Evolutionary conservation across 2,888 invertebrate species (phyloP), one percentile per base, ranked within the genome.

Genomic region (Eupithecia dodoneata): DNA sequence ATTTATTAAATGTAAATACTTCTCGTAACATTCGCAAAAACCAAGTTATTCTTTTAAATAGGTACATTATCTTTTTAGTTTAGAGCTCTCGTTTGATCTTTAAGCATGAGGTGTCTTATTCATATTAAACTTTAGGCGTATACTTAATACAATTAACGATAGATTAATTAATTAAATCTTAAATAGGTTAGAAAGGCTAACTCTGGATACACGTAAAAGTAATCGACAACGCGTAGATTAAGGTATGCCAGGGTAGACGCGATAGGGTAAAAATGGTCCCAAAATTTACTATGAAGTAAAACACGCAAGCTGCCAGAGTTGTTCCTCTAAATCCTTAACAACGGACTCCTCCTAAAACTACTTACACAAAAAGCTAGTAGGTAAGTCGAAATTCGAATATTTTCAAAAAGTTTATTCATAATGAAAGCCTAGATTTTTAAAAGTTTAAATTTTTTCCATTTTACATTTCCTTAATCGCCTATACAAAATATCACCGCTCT

Each of bases 271-370:
- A 69, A 92, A 89, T 94, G 94, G 94, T 94, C 94, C 94, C 94
- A 94, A 94, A 93, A 92, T 94, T 93, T 93, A 93, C 89, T 93
- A 94, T 93, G 93, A 94, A 94, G 91, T 89, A 90, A 91, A 93
- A 93, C 91, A 90, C 89, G 87, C 87, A 88, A 89, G 89, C 90
- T 87, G 90, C 87, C 88, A 73, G 85, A 85, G 81, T 82, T 81
- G 80, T 78, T 76, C 86, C 85, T 84, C 84, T 83, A 85, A 84
- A 85, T 85, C 78, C 84, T 85, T 83, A 79, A 81, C 80, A 85
- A 85, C 83, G 83, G 76, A 83, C 82, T 85, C 85, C 83, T 87
- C 85, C 83, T 87, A 87, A 88, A 85, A 85, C 91, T 90, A 91
- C 88, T 88, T 89, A 91, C 88, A 90, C 85, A 89, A 89, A 88